These are phyloP conservation scores for Nomada ruficornis DNA, from an alignment of 2,888 invertebrate species.

Conservation along the genomic window DNA sequence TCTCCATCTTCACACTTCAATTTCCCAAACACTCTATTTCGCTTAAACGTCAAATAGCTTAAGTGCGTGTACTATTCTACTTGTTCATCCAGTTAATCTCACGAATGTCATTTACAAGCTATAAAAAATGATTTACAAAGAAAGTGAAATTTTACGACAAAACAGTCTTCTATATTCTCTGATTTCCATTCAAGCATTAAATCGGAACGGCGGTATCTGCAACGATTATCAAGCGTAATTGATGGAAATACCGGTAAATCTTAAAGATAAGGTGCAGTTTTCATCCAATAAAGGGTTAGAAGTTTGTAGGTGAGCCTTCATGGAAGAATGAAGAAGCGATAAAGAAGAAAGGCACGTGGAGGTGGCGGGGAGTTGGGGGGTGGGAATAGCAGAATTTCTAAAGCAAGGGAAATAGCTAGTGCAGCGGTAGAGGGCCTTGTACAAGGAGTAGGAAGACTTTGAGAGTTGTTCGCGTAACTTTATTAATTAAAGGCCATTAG, in stretches of 20 bases:
- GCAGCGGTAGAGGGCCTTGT: conserved; percentile 42
- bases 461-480: conserved; percentile 82
- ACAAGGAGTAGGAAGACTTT: conserved; percentile 76
- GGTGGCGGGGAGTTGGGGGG: not conserved
- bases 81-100: no score
- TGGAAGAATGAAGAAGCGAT: conserved; percentile 60
- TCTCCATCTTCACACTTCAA: no score
- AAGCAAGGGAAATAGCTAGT: conserved; percentile 73
- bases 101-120: no score
- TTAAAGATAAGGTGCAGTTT: conserved; percentile 49
- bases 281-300: conserved; percentile 58
- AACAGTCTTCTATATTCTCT: no score
- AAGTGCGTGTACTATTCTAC: no score
- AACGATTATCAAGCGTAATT: conserved; percentile 36
- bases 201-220: not conserved
- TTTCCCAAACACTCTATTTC: no score
- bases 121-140: no score
- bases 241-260: conserved; percentile 37
- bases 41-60: no score
- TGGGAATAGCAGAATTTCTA: conserved; percentile 77
- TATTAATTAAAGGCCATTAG: conserved; percentile 83
- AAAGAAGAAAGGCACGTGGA: conserved; percentile 36
- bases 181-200: not conserved
- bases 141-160: no score
- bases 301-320: conserved; percentile 54